These are phyloP conservation scores for Lasaia peninsularis DNA, from an alignment of 1,140 invertebrate genomes.

Conservation along the genomic window DNA sequence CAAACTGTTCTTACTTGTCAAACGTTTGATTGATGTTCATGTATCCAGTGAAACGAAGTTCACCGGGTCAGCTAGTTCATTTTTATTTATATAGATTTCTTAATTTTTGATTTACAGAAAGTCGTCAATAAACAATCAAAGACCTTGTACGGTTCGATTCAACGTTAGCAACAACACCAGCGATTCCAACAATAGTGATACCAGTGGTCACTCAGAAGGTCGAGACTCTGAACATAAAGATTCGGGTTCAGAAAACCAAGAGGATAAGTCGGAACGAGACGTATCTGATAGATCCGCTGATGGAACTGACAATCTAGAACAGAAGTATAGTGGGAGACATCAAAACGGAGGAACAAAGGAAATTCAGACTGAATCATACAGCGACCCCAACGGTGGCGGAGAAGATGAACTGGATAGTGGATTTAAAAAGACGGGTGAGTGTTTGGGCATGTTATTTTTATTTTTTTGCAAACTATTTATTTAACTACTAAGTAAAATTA, in stretches of 20 bases:
- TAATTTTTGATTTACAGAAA: conserved; percentile 24
- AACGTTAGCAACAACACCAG: conserved; percentile 40
- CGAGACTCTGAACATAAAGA: conserved; percentile 27
- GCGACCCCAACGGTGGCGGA: not conserved
- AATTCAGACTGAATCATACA: not conserved
- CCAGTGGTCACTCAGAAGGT: conserved; percentile 37
- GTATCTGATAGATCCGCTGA: not conserved
- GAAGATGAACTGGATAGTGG: conserved; percentile 29
- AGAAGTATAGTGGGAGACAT: not conserved
- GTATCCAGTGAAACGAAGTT: no score
- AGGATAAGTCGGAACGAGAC: conserved; percentile 12
- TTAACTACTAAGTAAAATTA: no score
- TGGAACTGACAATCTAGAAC: not conserved
- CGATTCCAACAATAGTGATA: conserved; percentile 56
- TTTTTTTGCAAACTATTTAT: no score
- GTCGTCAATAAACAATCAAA: conserved; percentile 30
- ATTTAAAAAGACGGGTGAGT: conserved; percentile 30
- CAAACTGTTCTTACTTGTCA: no score
- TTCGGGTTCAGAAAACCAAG: conserved; percentile 6
- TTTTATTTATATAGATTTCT: no score
- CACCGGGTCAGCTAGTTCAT: no score
- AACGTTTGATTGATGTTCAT: no score
- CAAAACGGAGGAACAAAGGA: not conserved
- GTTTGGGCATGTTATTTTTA: not conserved
- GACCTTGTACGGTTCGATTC: conserved; percentile 45